Percentiles rank a stretch among this genome's conserved stretches.
These are phyloP conservation scores for Falco biarmicus DNA, from an alignment of 2,797 vertebrate species.

Conservation along the genomic window DNA sequence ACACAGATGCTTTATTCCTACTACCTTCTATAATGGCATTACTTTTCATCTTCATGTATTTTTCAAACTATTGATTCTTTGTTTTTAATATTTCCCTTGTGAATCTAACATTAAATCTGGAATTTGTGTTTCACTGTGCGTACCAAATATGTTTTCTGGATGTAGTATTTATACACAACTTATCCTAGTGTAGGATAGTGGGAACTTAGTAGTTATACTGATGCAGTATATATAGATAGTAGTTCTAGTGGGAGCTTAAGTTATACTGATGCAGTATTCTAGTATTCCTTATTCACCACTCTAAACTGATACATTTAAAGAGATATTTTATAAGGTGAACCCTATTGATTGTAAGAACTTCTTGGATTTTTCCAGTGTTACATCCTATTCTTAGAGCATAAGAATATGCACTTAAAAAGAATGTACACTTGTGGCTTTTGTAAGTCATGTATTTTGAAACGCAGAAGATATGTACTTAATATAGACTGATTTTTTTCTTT, in stretches of 20 bases:
- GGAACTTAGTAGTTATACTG: neutral
- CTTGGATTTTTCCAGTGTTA: conserved; percentile 43
- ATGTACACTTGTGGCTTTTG: neutral
- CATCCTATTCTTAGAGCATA: neutral
- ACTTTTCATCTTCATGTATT: neutral
- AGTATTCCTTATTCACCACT: neutral
- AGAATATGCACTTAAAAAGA: neutral
- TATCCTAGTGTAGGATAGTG: neutral
- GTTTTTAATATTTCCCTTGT: conserved; percentile 37
- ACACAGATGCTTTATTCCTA: neutral
- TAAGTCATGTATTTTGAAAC: neutral
- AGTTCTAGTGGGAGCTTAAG: neutral
- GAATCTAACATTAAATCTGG: conserved; percentile 31
- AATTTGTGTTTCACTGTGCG: neutral
- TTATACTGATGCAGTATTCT: neutral
- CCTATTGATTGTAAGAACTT: conserved; percentile 8
- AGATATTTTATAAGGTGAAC: neutral
- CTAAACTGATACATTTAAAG: neutral
- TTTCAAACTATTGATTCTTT: conserved; percentile 29
- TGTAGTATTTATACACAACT: neutral
- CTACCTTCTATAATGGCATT: neutral
- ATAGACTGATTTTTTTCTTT: neutral
- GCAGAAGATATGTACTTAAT: neutral
- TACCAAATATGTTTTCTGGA: neutral
- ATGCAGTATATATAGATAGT: neutral